phyloP scores from a whole-genome alignment of 2,113 vertebrate genomes.

The human region GRCh38 chr17:8530001-8530500 shows the following conservation, averaged over 20 bases:
- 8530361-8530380: conserved; percentile 80
- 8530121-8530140: neutral
- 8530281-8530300: conserved; percentile 67
- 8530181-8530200: neutral
- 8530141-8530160: neutral
- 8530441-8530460: conserved; percentile 87
- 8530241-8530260: neutral
- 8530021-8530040: neutral
- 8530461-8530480: conserved; percentile 90
- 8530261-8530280: neutral
- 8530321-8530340: conserved; percentile 75
- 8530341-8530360: conserved; percentile 76
- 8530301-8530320: conserved; percentile 76
- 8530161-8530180: neutral
- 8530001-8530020: neutral
- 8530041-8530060: neutral
- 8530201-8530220: conserved; percentile 17
- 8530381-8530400: conserved; percentile 81
- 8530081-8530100: neutral
- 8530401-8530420: conserved; percentile 78
- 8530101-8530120: neutral
- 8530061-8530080: conserved; percentile 12
- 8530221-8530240: conserved; percentile 1
- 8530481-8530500: conserved; percentile 73
- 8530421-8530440: conserved; percentile 75